Conservation (phyloP, 2,113 vertebrate species). For the Sapayoa aenigma region DNA sequence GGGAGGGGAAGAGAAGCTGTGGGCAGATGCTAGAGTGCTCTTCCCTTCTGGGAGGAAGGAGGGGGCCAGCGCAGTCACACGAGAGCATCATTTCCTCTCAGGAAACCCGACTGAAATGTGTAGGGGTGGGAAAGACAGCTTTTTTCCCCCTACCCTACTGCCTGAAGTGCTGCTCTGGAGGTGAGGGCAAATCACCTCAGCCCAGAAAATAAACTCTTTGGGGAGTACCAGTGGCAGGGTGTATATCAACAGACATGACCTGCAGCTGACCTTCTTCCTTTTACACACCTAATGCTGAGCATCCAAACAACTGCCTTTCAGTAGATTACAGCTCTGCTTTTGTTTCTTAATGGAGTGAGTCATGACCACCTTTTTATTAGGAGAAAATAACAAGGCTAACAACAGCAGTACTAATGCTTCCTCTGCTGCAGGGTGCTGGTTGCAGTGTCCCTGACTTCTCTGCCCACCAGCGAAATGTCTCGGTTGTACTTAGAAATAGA, state of each 20-base stretch:
- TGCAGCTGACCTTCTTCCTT: slow-evolving; percentile 48
- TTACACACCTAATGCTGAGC: slow-evolving; percentile 3
- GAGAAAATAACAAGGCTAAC: slow-evolving; percentile 49
- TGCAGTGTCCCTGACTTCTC: slow-evolving; percentile 18
- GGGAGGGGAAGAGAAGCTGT: neutral
- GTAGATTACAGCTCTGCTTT: slow-evolving; percentile 53
- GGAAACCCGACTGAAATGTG: slow-evolving; percentile 20
- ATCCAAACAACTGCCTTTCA: slow-evolving; percentile 47
- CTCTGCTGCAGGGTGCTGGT: slow-evolving; percentile 26
- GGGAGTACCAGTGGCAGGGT: neutral
- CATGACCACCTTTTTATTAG: slow-evolving; percentile 63
- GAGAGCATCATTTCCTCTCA: slow-evolving; percentile 37
- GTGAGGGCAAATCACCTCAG: neutral
- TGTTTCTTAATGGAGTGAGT: slow-evolving; percentile 62
- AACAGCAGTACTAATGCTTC: slow-evolving; percentile 16
- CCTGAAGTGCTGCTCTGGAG: neutral
- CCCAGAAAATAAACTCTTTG: neutral
- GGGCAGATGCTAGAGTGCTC: neutral
- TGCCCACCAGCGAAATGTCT: slow-evolving; percentile 21
- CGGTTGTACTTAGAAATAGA: neutral
- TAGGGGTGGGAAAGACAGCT: neutral
- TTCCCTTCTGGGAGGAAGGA: neutral
- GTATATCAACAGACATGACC: neutral
- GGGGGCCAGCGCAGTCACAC: neutral
- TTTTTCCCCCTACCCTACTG: neutral